phyloP scores from a whole-genome alignment of 2,888 invertebrate species.

The Sesia bembeciformis region DNA sequence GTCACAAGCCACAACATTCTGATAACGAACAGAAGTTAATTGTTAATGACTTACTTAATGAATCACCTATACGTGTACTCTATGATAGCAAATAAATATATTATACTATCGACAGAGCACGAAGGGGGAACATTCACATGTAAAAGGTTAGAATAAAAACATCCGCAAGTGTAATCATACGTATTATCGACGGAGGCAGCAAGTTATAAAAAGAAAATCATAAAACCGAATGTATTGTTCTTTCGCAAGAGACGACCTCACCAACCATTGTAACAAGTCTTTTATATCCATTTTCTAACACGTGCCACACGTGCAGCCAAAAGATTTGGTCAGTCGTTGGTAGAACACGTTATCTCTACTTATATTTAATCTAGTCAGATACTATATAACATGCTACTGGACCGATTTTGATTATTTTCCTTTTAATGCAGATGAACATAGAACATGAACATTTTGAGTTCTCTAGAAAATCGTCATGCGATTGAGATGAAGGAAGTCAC shows the following conservation, averaged over 20 bases:
- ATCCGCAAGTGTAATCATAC: constrained; percentile 27
- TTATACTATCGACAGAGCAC: neutral
- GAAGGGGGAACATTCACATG: neutral
- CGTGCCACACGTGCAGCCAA: constrained; percentile 22
- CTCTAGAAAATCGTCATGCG: too few relatives aligned
- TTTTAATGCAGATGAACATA: too few relatives aligned
- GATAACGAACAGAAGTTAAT: neutral
- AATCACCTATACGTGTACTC: neutral
- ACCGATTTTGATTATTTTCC: too few relatives aligned
- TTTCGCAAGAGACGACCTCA: constrained; percentile 20
- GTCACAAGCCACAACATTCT: too few relatives aligned
- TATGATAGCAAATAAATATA: neutral
- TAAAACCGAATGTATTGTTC: constrained; percentile 68
- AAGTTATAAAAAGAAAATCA: constrained; percentile 54
- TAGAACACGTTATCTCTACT: too few relatives aligned
- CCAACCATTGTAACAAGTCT: constrained; percentile 12
- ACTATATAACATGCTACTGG: too few relatives aligned
- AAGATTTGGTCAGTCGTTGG: too few relatives aligned
- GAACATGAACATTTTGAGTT: too few relatives aligned
- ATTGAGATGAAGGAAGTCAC: too few relatives aligned
- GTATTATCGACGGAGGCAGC: constrained; percentile 25
- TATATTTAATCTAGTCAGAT: too few relatives aligned
- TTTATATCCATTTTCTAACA: constrained; percentile 47
- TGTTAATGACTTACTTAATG: neutral
- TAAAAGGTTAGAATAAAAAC: constrained; percentile 23